Evolutionary conservation across 1,140 invertebrate genomes (phyloP).

Genomic region (Pomacea maculata): DNA sequence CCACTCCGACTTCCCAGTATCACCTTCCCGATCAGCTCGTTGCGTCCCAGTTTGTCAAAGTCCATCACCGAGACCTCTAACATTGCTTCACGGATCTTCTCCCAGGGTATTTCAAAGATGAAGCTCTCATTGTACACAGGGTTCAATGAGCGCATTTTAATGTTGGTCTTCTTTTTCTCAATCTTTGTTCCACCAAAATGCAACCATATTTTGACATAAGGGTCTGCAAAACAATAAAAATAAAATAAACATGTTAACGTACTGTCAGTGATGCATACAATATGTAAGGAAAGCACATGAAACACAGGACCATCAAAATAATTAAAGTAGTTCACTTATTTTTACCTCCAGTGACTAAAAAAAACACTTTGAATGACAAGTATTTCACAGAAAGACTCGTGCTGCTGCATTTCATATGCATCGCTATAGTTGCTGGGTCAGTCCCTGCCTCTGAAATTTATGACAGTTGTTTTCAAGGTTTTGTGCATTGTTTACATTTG

Average conservation of each 20-base stretch:
- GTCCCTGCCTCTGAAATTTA: too few species aligned
- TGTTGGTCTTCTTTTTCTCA: conserved; percentile 72
- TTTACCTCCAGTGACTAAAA: not conserved
- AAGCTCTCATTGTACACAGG: conserved; percentile 74
- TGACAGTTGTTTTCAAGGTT: too few species aligned
- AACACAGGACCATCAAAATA: too few species aligned
- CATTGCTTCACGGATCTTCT: conserved; percentile 83
- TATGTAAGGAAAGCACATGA: not conserved
- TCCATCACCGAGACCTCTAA: conserved; percentile 89
- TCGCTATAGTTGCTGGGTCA: too few species aligned
- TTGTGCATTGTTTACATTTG: too few species aligned
- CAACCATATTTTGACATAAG: conserved; percentile 72
- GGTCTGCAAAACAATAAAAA: conserved; percentile 66
- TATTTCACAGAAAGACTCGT: too few species aligned
- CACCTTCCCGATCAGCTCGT: conserved; percentile 89
- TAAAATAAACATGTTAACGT: conserved; percentile 7
- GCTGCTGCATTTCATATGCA: too few species aligned
- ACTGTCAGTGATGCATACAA: not conserved
- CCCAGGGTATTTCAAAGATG: conserved; percentile 71
- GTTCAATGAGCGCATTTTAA: conserved; percentile 70
- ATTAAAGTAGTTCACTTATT: too few species aligned
- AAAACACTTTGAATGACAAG: not conserved
- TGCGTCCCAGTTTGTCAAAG: conserved; percentile 88
- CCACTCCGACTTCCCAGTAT: conserved; percentile 82
- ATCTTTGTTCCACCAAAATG: conserved; percentile 68